phyloP scores from a whole-genome alignment of 2,113 vertebrate genomes.

The Lasiurus borealis region DNA sequence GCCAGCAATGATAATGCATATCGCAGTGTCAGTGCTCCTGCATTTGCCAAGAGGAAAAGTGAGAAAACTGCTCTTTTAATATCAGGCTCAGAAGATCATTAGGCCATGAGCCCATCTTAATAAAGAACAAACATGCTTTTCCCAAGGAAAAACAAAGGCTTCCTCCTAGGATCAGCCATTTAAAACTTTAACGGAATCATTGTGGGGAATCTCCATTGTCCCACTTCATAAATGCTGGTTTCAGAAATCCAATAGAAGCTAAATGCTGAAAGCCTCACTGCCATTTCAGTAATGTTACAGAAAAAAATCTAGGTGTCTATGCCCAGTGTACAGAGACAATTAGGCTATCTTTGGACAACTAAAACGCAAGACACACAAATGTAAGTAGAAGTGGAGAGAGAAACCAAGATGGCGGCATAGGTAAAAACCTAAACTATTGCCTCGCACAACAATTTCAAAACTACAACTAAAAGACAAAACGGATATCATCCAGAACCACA shows the following conservation, averaged over 20 bases:
- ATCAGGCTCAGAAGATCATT: conserved; percentile 36
- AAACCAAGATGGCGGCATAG: too few relatives aligned
- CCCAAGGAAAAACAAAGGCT: neutral
- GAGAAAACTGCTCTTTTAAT: neutral
- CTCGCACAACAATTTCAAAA: too few relatives aligned
- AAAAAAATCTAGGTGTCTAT: neutral
- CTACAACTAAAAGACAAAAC: too few relatives aligned
- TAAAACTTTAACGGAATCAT: neutral
- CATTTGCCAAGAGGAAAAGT: neutral
- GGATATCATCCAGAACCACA: too few relatives aligned
- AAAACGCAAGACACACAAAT: neutral
- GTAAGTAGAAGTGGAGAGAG: neutral
- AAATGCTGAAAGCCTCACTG: neutral
- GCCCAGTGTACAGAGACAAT: neutral
- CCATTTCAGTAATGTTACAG: neutral
- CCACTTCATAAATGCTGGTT: neutral
- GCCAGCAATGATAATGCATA: neutral
- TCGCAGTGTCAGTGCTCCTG: neutral
- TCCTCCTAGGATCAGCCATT: neutral
- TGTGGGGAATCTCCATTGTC: neutral
- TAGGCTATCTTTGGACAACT: neutral
- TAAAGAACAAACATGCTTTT: conserved; percentile 7
- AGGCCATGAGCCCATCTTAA: neutral
- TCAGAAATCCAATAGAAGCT: neutral
- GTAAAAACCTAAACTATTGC: too few relatives aligned